Evolutionary conservation across 2,888 invertebrate genomes (phyloP), one percentile per base, ranked within the genome.

Genomic region (Synanthedon tipuliformis): DNA sequence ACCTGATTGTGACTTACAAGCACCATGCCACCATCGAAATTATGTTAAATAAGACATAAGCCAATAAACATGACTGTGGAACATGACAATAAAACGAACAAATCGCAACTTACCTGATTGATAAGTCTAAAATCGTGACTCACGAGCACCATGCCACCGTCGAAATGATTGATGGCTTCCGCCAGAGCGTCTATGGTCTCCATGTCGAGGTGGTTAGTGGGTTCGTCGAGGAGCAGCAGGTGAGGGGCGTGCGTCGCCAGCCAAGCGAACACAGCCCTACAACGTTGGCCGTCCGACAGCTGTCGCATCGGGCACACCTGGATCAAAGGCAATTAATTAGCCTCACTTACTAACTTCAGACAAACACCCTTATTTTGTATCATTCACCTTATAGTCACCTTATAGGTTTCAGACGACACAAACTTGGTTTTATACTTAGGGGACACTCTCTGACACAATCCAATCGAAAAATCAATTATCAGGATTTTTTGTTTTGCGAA

Each of bases 121-220:
- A 99, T 99, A 53, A 99, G 92, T 79, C 99, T 91, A 90, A 99
- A 99, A 90, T 99, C 99, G 94, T 99, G 99, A 86, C 97, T 98
- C 68, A 99, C 99, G 23, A 99, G 91, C 59, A 99, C 96, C 94
- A 99, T 94, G 61, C 99, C 99, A 50, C 99, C 99, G 62, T 97
- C 96, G 75, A 98, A 99, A 71, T 97, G 96, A 75, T 96, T 98
- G 68, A 99, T 94, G 27, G 99, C 99, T 64, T 99, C 98, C 1
- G 96, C 99, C 54, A 99, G 89, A 0, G 99, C 96, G 83, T 99
- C 99, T 61, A 99, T 99, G 0, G 98, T 99, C 86, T 97, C 97
- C 95, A 97, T 97, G 71, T 97, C 97, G 80, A 98, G 90, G 71
- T 98, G 97, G 90, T 97, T 97, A 54, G 97, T 97, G 58, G 97